phyloP scores from a whole-genome alignment of 2,113 vertebrate genomes.

The Phocoena phocoena region DNA sequence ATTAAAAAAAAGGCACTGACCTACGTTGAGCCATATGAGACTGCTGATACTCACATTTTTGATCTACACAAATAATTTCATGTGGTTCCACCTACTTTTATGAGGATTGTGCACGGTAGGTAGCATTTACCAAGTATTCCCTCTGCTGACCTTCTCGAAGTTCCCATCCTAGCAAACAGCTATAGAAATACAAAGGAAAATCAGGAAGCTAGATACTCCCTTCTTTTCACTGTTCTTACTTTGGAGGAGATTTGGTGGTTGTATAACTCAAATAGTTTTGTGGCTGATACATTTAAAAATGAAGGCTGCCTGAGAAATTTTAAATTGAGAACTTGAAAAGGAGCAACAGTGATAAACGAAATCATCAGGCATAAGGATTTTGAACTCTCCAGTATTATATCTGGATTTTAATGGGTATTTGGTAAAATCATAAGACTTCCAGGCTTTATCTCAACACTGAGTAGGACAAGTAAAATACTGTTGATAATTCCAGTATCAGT shows the following conservation, averaged over 20 bases:
- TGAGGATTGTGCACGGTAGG: neutral
- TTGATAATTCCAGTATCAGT: neutral
- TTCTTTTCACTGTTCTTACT: neutral
- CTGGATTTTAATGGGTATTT: neutral
- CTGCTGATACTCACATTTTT: neutral
- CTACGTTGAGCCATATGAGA: neutral
- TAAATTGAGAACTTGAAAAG: slow-evolving; percentile 7
- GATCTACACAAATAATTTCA: neutral
- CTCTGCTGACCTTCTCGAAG: neutral
- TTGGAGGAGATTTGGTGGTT: neutral
- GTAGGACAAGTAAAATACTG: neutral
- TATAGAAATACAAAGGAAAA: neutral
- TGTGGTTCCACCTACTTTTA: neutral
- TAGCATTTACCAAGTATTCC: neutral
- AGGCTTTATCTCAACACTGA: neutral
- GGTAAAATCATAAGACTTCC: neutral
- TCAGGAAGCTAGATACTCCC: neutral
- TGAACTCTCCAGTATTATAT: neutral
- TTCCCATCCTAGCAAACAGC: neutral
- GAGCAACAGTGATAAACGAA: neutral
- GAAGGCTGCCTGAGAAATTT: neutral
- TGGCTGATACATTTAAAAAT: neutral
- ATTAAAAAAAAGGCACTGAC: neutral
- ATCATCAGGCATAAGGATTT: neutral
- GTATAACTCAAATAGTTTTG: neutral